phyloP scores from a whole-genome alignment of 2,888 invertebrate species.

The Cotesia congregata region DNA sequence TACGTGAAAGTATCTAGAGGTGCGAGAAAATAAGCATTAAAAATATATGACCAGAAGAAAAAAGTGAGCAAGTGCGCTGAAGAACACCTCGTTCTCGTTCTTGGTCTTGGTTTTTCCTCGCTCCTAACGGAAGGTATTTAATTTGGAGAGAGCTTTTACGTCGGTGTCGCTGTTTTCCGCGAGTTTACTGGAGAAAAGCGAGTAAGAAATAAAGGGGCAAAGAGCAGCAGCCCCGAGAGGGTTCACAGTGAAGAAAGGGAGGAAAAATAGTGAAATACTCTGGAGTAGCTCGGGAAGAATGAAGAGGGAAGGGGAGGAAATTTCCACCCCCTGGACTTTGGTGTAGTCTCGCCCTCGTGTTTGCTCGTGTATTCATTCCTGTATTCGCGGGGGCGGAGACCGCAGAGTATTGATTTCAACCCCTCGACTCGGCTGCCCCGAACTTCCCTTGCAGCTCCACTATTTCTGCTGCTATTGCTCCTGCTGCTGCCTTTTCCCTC shows the following conservation, averaged over 20 bases:
- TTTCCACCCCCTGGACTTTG: constrained; percentile 25
- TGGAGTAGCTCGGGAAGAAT: constrained; percentile 24
- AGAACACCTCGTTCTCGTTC: constrained; percentile 17
- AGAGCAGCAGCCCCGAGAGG: constrained; percentile 35
- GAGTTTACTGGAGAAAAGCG: constrained; percentile 1
- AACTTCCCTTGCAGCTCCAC: constrained; percentile 47
- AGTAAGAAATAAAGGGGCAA: constrained; percentile 28
- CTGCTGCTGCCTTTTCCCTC: constrained; percentile 47
- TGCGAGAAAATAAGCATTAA: constrained; percentile 17
- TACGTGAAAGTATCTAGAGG: neutral
- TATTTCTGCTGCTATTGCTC: constrained; percentile 39
- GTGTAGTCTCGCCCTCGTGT: constrained; percentile 52
- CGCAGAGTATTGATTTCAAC: constrained; percentile 69
- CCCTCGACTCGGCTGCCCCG: constrained; percentile 50
- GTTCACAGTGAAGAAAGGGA: constrained; percentile 17
- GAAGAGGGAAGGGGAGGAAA: constrained; percentile 36
- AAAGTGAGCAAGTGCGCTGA: constrained; percentile 9
- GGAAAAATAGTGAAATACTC: constrained; percentile 12
- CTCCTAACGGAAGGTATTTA: constrained; percentile 47
- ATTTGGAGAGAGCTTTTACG: constrained; percentile 47
- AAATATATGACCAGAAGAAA: neutral
- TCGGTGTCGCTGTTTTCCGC: constrained; percentile 49
- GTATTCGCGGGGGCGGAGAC: constrained; percentile 67
- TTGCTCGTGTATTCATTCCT: constrained; percentile 61
- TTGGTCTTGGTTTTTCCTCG: neutral